These are phyloP conservation scores for Habrosyne pyritoides DNA, from an alignment of 2,888 invertebrate genomes.

Conservation along the genomic window DNA sequence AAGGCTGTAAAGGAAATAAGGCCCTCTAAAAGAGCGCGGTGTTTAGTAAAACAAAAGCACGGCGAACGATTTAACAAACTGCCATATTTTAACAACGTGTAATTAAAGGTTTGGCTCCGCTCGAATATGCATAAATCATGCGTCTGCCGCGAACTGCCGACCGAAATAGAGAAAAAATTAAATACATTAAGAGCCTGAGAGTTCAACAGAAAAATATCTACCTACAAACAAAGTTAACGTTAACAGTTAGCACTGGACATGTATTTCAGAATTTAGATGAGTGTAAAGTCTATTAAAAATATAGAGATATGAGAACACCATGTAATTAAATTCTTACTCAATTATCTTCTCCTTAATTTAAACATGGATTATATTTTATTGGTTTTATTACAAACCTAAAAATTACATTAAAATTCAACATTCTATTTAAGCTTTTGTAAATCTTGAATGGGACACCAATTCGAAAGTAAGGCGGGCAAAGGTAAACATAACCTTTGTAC, in stretches of 20 bases:
- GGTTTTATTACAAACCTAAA: too few relatives aligned
- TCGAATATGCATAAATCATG: constrained; percentile 83
- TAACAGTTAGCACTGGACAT: background rate
- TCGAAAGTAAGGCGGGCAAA: constrained; percentile 37
- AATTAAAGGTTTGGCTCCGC: constrained; percentile 82
- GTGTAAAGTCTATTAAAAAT: too few relatives aligned
- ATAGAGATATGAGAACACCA: too few relatives aligned
- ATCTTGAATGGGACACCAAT: constrained; percentile 9
- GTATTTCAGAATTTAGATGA: background rate
- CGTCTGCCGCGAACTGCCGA: constrained; percentile 80
- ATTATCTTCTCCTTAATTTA: too few relatives aligned
- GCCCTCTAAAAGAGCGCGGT: constrained; percentile 65
- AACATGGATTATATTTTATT: too few relatives aligned
- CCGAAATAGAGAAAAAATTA: constrained; percentile 83
- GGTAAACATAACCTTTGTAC: constrained; percentile 59
- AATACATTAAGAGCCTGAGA: constrained; percentile 76
- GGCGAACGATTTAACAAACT: constrained; percentile 81
- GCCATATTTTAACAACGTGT: constrained; percentile 84
- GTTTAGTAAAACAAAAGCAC: constrained; percentile 79
- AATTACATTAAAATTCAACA: too few relatives aligned
- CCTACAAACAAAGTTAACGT: constrained; percentile 13
- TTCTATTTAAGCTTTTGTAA: background rate
- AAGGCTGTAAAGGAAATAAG: constrained; percentile 61
- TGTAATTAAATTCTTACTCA: too few relatives aligned
- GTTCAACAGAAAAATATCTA: constrained; percentile 50